Percentiles rank a stretch among this genome's conserved stretches.
These are phyloP conservation scores for Araneus ventricosus DNA, from an alignment of 1,140 invertebrate genomes.

Conservation along the genomic window DNA sequence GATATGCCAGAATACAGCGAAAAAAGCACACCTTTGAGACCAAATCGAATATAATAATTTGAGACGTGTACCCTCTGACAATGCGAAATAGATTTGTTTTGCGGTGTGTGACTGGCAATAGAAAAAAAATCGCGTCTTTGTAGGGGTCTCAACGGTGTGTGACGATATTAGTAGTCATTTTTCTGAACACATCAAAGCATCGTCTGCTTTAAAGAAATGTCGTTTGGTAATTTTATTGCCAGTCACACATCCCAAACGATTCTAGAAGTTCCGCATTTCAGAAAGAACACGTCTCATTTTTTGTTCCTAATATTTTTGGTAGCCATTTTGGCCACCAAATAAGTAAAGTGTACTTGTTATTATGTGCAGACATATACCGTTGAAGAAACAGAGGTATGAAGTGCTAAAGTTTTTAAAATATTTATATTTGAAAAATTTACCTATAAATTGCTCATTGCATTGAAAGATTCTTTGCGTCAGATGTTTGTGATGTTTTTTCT, in stretches of 20 bases:
- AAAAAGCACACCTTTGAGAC: constrained; percentile 46
- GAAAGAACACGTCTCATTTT: constrained; percentile 48
- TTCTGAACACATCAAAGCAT: not conserved
- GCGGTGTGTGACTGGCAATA: constrained; percentile 26
- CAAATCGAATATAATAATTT: constrained; percentile 16
- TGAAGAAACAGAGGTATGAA: not conserved
- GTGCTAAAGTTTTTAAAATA: not conserved
- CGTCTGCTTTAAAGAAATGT: not conserved
- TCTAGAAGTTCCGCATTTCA: constrained; percentile 30
- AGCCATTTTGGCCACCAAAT: not conserved
- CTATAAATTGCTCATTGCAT: not conserved
- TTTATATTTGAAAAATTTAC: not conserved
- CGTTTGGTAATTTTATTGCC: not conserved
- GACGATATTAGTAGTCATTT: not conserved
- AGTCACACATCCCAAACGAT: constrained; percentile 50
- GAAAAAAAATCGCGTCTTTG: not conserved
- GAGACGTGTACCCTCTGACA: constrained; percentile 13
- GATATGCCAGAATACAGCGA: not conserved
- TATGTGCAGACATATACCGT: too few species aligned
- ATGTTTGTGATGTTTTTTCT: not conserved
- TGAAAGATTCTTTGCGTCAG: not conserved
- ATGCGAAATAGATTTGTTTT: constrained; percentile 11
- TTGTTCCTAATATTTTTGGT: not conserved
- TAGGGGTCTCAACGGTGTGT: constrained; percentile 50
- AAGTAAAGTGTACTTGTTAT: too few species aligned